A percentile compares a stretch with the other conserved stretches of the same genome.
Conservation (phyloP, 2,113 vertebrate genomes). For the Calyptomena viridis region DNA sequence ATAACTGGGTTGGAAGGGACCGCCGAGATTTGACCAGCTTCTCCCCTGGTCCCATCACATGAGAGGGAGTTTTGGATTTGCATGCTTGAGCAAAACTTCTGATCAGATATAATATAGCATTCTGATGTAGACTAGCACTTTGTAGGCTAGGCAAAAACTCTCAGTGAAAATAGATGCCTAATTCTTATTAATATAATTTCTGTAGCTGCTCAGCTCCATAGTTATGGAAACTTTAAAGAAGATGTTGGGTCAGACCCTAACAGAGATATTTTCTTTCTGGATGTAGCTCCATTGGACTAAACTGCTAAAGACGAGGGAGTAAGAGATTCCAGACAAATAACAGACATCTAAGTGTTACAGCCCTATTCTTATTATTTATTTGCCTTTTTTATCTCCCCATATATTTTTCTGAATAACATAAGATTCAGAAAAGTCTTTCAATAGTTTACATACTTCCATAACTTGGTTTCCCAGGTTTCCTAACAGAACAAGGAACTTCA, state of each 20-base stretch:
- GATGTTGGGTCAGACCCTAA: background rate
- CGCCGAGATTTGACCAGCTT: background rate
- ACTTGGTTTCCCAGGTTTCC: background rate
- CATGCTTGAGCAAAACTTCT: background rate
- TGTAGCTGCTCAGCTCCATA: background rate
- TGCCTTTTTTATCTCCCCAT: background rate
- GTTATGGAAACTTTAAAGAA: background rate
- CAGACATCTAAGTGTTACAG: rapidly evolving
- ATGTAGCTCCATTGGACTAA: background rate
- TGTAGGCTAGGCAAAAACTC: background rate
- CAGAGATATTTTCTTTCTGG: background rate
- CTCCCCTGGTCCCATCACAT: rapidly evolving
- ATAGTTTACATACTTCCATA: background rate
- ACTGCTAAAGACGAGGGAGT: background rate
- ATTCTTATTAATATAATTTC: background rate
- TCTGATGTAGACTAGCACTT: background rate
- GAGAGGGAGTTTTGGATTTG: background rate
- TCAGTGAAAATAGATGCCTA: background rate
- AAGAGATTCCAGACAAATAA: background rate
- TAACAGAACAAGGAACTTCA: background rate
- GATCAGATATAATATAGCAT: background rate
- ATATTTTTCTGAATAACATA: background rate
- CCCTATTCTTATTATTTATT: background rate
- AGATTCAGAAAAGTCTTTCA: background rate
- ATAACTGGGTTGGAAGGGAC: no score